A percentile compares a stretch with the other conserved stretches of the same genome.
Evolutionary conservation across 2,113 vertebrate genomes (phyloP).

Genomic region (Dinomys branickii): DNA sequence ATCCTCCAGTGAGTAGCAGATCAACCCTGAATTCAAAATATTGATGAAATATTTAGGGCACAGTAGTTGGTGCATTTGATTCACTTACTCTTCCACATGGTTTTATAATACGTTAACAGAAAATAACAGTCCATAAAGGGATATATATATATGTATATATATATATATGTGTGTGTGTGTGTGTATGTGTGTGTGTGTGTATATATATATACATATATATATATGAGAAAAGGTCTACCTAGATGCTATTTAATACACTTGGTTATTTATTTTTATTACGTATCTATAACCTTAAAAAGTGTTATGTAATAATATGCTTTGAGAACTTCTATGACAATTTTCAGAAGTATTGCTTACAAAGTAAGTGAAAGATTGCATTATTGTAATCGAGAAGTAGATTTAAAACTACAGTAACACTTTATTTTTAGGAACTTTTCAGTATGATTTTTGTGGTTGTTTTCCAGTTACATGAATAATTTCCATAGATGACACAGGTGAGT

Average conservation of each 20-base stretch:
- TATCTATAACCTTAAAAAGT: background rate
- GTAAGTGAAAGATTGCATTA: background rate
- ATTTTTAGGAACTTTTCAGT: background rate
- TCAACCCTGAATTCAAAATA: background rate
- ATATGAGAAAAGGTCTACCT: background rate
- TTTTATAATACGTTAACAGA: slow-evolving; percentile 8
- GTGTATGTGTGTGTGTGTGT: too few species aligned
- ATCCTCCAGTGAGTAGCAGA: too few species aligned
- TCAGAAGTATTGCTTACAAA: background rate
- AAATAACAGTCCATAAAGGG: background rate
- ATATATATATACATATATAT: too few species aligned
- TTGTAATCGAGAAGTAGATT: background rate
- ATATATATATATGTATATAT: background rate
- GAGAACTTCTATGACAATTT: background rate
- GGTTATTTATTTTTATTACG: background rate
- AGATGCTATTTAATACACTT: background rate
- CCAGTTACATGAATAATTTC: background rate
- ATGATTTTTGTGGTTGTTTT: background rate
- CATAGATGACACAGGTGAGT: background rate
- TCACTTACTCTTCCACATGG: background rate
- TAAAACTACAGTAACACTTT: background rate
- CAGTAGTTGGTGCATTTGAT: background rate
- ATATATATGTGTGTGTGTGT: too few species aligned
- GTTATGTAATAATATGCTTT: slow-evolving; percentile 14
- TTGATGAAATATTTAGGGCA: background rate